Evolutionary conservation across 2,888 invertebrate species (phyloP).

Genomic region (Vandiemenella viatica): DNA sequence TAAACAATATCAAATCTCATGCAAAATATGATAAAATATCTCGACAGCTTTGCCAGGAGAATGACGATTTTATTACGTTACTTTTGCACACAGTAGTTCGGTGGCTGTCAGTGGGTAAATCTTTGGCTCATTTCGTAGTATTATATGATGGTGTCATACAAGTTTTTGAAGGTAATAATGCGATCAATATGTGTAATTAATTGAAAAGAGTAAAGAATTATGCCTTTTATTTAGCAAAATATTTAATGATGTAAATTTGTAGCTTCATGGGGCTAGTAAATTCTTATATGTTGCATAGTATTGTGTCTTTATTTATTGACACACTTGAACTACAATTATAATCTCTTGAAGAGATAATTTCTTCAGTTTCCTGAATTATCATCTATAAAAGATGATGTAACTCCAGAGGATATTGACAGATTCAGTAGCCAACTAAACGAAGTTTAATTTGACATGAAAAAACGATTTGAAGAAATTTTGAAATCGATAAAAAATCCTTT

Average conservation of each 20-base stretch:
- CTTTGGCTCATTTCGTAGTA: not conserved
- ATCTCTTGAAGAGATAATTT: slow-evolving; percentile 13
- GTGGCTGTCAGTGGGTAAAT: not conserved
- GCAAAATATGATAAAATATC: not conserved
- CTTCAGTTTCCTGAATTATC: slow-evolving; percentile 12
- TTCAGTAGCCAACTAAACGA: not conserved
- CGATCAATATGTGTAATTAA: not conserved
- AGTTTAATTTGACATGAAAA: not conserved
- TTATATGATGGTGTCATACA: not conserved
- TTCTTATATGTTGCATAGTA: not conserved
- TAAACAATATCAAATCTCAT: not conserved
- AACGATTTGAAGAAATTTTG: not conserved
- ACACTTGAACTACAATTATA: slow-evolving; percentile 11
- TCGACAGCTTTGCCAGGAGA: not conserved
- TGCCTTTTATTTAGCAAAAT: not conserved
- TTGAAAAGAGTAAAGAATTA: not conserved
- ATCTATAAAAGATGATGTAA: slow-evolving; percentile 11
- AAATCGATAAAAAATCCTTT: slow-evolving; percentile 1
- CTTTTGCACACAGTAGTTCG: not conserved
- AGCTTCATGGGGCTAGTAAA: not conserved
- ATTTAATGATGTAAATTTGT: not conserved
- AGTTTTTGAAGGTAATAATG: slow-evolving; percentile 1
- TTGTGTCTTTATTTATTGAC: slow-evolving; percentile 11
- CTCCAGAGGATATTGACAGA: slow-evolving; percentile 5
- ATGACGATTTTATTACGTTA: not conserved